These are phyloP conservation scores for Cyclura pinguis DNA, from an alignment of 2,797 vertebrate genomes.

Conservation along the genomic window DNA sequence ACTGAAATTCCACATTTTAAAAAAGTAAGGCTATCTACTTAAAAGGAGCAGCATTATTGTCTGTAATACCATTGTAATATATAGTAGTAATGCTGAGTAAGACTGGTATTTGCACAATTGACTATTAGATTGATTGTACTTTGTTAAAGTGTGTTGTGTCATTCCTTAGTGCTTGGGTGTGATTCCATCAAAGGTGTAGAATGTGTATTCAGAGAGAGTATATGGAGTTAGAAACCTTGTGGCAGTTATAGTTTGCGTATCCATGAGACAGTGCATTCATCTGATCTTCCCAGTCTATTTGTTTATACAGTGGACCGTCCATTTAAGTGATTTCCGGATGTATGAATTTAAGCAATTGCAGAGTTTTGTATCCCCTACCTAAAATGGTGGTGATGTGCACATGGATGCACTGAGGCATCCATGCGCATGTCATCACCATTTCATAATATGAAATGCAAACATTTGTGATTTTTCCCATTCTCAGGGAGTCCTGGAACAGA, in stretches of 20 bases:
- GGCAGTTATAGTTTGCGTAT: background rate
- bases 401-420: no score
- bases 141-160: background rate
- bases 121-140: background rate
- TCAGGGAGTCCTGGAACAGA: no score
- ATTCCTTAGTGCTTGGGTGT: background rate
- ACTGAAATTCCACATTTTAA: background rate
- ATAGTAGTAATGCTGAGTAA: background rate
- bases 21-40: background rate
- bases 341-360: no score
- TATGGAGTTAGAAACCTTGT: no score
- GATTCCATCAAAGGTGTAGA: background rate
- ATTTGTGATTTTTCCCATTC: no score
- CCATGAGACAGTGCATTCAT: background rate
- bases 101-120: background rate
- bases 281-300: background rate
- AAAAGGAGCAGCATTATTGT: background rate
- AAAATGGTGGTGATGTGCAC: no score
- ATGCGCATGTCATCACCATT: no score
- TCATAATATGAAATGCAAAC: no score
- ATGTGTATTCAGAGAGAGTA: background rate
- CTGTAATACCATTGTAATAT: background rate
- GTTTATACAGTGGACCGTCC: background rate
- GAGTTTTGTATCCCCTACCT: no score
- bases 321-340: no score